These are phyloP conservation scores for Diaprepes abbreviatus DNA, from an alignment of 2,888 invertebrate species.

Conservation along the genomic window DNA sequence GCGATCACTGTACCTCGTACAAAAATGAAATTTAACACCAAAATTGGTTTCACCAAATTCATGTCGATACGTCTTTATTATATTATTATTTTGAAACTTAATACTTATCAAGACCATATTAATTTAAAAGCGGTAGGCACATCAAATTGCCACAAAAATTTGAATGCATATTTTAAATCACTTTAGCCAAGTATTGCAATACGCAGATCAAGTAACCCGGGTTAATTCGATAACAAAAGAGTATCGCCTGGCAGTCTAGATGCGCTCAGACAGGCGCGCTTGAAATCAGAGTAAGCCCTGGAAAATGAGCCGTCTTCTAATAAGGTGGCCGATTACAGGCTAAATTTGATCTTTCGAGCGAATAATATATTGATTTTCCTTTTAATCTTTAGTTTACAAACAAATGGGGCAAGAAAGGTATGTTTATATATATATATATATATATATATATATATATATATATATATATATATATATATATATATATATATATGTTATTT, in stretches of 20 bases:
- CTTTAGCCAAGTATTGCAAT: conserved; percentile 25
- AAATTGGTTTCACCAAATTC: background rate
- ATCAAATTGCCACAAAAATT: conserved; percentile 59
- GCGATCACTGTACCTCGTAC: too few relatives aligned
- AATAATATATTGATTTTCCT: conserved; percentile 1
- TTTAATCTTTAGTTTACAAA: background rate
- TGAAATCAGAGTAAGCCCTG: conserved; percentile 62
- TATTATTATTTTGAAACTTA: background rate
- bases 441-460: too few relatives aligned
- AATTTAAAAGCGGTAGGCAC: conserved; percentile 27
- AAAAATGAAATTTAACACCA: conserved; percentile 8
- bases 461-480: too few relatives aligned
- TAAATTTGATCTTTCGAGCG: conserved; percentile 60
- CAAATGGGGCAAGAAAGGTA: too few relatives aligned
- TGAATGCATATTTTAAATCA: conserved; percentile 56
- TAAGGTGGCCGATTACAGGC: conserved; percentile 66
- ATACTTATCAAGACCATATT: background rate
- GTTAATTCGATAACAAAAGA: conserved; percentile 63
- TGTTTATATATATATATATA: too few relatives aligned
- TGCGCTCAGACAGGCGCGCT: conserved; percentile 57
- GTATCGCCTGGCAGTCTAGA: conserved; percentile 57
- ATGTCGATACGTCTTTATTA: background rate
- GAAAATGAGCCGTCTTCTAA: conserved; percentile 64
- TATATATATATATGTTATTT: too few relatives aligned
- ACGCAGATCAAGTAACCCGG: conserved; percentile 35